Conservation (phyloP, 2,113 vertebrate species). For the Cariama cristata region DNA sequence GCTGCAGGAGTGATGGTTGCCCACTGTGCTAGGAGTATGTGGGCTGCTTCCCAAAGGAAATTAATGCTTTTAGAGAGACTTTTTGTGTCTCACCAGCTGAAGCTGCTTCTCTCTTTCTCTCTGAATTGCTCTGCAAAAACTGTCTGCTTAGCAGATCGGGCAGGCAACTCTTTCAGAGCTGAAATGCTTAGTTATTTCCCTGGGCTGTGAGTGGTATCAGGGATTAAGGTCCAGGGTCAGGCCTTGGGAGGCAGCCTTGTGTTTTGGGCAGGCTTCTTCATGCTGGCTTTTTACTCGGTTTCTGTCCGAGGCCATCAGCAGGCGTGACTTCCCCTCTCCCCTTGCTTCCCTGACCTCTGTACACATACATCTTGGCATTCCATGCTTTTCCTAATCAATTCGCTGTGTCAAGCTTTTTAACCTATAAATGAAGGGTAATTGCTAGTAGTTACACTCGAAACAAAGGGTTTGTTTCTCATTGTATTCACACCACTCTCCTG, state of each 20-base stretch:
- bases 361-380: neutral
- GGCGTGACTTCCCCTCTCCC: accelerated
- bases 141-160: slow-evolving; percentile 37
- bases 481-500: neutral
- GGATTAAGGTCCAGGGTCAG: neutral
- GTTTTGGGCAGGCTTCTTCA: neutral
- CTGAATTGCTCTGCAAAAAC: slow-evolving; percentile 37
- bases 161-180: neutral
- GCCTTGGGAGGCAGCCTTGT: neutral
- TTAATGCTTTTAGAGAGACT: slow-evolving; percentile 31
- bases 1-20: slow-evolving; percentile 37
- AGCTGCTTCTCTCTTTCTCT: slow-evolving; percentile 1
- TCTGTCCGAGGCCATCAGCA: neutral
- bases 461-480: neutral
- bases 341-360: neutral
- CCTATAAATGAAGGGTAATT: slow-evolving; percentile 18
- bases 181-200: slow-evolving; percentile 22
- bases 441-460: neutral
- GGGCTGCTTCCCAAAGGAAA: slow-evolving; percentile 62
- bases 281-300: neutral
- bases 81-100: slow-evolving; percentile 47
- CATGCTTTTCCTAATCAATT: neutral
- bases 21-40: slow-evolving; percentile 17
- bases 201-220: neutral
- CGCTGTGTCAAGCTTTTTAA: neutral